Percentiles rank a stretch among this genome's conserved stretches.
Evolutionary conservation across 2,113 vertebrate species (phyloP).

Genomic region (Raja brachyura): DNA sequence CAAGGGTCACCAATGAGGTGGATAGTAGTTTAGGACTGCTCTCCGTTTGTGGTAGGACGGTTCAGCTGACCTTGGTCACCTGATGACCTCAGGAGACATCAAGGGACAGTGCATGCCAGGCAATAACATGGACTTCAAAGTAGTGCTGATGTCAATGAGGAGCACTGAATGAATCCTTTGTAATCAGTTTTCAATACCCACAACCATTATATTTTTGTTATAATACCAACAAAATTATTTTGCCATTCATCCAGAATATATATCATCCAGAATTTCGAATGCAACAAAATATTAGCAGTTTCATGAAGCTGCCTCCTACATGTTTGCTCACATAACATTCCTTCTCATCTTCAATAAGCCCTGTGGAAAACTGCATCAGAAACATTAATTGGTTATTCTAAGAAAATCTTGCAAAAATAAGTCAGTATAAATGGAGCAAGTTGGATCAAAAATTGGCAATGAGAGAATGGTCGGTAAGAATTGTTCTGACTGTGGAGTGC

Average conservation of each 20-base stretch:
- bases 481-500: too few species aligned
- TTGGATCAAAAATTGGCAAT: too few species aligned
- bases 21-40: too few species aligned
- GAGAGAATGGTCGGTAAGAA: too few species aligned
- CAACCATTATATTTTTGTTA: background rate
- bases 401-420: too few species aligned
- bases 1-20: too few species aligned
- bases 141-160: background rate
- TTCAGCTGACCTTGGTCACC: too few species aligned
- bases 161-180: background rate
- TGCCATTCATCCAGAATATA: background rate
- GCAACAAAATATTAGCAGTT: background rate
- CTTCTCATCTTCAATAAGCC: background rate
- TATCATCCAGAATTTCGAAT: background rate
- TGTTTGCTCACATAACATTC: background rate
- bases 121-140: background rate
- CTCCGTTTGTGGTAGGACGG: too few species aligned
- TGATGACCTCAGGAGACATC: background rate
- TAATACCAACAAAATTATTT: background rate
- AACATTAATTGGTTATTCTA: background rate
- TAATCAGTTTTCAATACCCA: background rate
- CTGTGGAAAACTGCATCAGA: background rate
- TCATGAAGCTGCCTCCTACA: background rate
- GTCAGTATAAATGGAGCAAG: too few species aligned
- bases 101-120: background rate